Evolutionary conservation across 2,888 invertebrate genomes (phyloP), one percentile per base, ranked within the genome.

Genomic region (Cylloceria caligata): DNA sequence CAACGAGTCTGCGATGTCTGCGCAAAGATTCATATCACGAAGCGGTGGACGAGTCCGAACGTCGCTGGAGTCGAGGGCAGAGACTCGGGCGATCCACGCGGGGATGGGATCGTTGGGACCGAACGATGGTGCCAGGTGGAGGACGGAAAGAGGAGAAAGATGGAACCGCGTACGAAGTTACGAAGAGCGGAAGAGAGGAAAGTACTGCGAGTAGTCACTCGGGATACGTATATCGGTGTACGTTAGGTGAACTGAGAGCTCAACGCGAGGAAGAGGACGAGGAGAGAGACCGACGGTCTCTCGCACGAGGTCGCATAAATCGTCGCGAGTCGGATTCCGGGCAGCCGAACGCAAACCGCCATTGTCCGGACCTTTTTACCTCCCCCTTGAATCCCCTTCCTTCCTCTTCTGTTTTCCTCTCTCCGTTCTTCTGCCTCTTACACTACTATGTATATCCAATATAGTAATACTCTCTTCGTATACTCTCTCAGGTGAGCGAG

Each of bases 311-410:
- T 89, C 89, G 89, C 90, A 91, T 91, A 91, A 91, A 91, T 91
- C 90, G 89, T 91, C 88, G 89, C 87, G 88, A 89, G 90, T 91
- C 90, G 89, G 90, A 91, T 91, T 91, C 91, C 90, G 90, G 88
- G 89, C 90, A 89, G 88, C 88, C 88, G 87, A 90, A 91, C 88
- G 90, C 88, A 82, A 90, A 87, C 89, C 89, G 89, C 90, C 89
- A 91, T 91, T 91, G 91, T 91, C 88, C 90, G 86, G 74, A 86
- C 88, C 87, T 89, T 91, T 89, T 89, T 88, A 85, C 86, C 86
- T 84, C 84, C 76, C 76, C 52, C 65, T 55, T 39, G 7, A 49
- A 64, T 55, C 57, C 45, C 30, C 42, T 65, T 36, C 42, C 39
- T 67, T 67, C 73, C 64, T 62, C 64, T 64, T 47, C 55, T 60